Evolutionary conservation across 2,888 invertebrate species (phyloP), one percentile per base, ranked within the genome.

Genomic region (Netelia fuscicornis): DNA sequence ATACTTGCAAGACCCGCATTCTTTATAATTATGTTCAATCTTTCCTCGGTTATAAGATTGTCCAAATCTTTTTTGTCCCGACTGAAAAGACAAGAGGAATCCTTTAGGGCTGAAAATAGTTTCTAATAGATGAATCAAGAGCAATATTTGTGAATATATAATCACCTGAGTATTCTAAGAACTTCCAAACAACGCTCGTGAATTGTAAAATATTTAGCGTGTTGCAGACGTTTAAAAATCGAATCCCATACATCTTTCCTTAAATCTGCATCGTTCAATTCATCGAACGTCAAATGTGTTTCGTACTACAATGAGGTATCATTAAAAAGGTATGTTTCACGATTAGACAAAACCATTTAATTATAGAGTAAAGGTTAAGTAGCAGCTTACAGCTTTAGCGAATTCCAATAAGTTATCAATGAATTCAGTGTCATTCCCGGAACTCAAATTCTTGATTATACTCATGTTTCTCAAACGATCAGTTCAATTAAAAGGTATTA

Each of bases 11-110:
- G 94, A 20, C 96, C 96, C 17, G 97, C 96, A 89, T 96, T 95
- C 88, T 96, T 95, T 84, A 97, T 94, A 67, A 98, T 93, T n/a
- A 95, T 94, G 86, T 95, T 94, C 65, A 98, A 94, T 95, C 96
- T 96, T 88, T 96, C 96, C 83, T 95, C 95, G 88, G 96, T 96
- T 13, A 98, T 95, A 79, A 97, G 93, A 88, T 95, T 95, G 87
- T 97, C 96, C 71, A 98, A 94, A 82, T 96, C 95, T 23, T 95
- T 94, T 94, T 97, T 97, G 89, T 98, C 98, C 20, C 98, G 96
- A 89, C 98, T 97, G 89, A 92, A 95, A 91, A 82, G 56, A 48
- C 52, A 85, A 80, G 77, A 76, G 83, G 11, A 67, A 58, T 80
- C 52, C 71, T 62, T 75, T 20, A 64, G 58, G 62, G 79, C 86